These are phyloP conservation scores for Brachionus sp. DNA, from an alignment of 1,140 invertebrate genomes.

Conservation along the genomic window DNA sequence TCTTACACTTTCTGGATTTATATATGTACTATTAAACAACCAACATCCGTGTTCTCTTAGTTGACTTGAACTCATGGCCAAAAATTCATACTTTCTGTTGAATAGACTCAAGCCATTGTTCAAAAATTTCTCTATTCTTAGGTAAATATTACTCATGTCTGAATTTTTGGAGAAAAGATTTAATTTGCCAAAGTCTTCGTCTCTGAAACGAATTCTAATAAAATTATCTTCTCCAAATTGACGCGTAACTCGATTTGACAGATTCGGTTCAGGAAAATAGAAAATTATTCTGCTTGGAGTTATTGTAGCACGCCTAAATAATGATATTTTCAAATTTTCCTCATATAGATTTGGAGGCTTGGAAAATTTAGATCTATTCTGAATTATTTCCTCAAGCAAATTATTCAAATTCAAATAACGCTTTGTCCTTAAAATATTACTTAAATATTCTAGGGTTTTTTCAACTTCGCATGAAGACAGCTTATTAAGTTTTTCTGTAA, in stretches of 20 bases:
- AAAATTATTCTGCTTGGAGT: slow-evolving; percentile 6
- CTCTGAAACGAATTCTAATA: slow-evolving; percentile 16
- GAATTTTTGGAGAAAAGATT: background rate
- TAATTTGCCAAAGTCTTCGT: background rate
- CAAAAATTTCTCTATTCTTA: background rate
- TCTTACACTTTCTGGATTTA: background rate
- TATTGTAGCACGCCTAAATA: background rate
- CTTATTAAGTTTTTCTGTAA: background rate
- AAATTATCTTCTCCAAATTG: background rate
- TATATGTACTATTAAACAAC: background rate
- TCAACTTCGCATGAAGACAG: background rate
- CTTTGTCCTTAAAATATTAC: background rate
- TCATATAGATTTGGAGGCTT: background rate
- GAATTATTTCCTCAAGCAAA: background rate
- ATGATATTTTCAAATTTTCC: background rate
- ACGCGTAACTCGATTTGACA: background rate
- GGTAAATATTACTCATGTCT: background rate
- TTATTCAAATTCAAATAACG: background rate
- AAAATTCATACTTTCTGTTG: background rate
- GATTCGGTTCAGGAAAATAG: slow-evolving; percentile 10
- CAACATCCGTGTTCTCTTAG: slow-evolving; percentile 5
- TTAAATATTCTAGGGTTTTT: background rate
- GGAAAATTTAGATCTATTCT: background rate
- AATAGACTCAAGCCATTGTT: background rate
- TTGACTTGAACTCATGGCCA: background rate